Evolutionary conservation across 1,140 invertebrate species (phyloP).

Genomic region (Drosophila obscura): DNA sequence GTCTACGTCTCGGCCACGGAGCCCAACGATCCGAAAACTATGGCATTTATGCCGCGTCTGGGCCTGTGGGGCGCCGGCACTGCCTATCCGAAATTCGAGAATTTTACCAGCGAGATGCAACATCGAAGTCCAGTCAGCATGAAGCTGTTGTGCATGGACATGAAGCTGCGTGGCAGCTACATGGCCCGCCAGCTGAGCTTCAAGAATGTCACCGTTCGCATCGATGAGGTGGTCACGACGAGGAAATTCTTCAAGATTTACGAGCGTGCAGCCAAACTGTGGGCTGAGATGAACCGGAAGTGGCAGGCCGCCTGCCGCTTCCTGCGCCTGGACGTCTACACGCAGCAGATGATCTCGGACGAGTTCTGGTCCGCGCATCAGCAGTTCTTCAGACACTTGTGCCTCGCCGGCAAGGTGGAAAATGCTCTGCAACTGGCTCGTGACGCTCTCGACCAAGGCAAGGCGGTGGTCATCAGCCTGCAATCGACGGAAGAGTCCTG

Average conservation of each 20-base stretch:
- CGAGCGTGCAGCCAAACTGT: slow-evolving; percentile 96
- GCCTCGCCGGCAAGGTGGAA: slow-evolving; percentile 98
- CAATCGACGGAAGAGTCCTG: slow-evolving; percentile 99
- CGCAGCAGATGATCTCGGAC: slow-evolving; percentile 96
- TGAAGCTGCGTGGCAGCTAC: slow-evolving; percentile 99
- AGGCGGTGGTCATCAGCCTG: slow-evolving; percentile 99
- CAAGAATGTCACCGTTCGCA: slow-evolving; percentile 96
- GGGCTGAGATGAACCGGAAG: slow-evolving; percentile 96
- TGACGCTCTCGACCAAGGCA: slow-evolving; percentile 96
- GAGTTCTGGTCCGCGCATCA: slow-evolving; percentile 99
- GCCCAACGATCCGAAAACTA: slow-evolving; percentile 98
- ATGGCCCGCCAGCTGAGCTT: slow-evolving; percentile 99
- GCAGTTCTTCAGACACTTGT: slow-evolving; percentile 99
- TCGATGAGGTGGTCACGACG: slow-evolving; percentile 96
- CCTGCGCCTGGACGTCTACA: slow-evolving; percentile 94
- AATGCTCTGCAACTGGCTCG: slow-evolving; percentile 91
- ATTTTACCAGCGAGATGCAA: slow-evolving; percentile 98
- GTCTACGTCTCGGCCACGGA: slow-evolving; percentile 99
- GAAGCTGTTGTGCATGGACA: slow-evolving; percentile 99
- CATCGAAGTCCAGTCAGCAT: slow-evolving; percentile 98
- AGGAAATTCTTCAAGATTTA: slow-evolving; percentile 95
- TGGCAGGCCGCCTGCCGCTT: slow-evolving; percentile 97
- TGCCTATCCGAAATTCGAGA: slow-evolving; percentile 95
- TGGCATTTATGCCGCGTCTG: slow-evolving; percentile 99
- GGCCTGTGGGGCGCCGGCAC: slow-evolving; percentile 98